These are phyloP conservation scores for Galaxea fascicularis DNA, from an alignment of 92 coral and sea anemone genomes.

Conservation along the genomic window DNA sequence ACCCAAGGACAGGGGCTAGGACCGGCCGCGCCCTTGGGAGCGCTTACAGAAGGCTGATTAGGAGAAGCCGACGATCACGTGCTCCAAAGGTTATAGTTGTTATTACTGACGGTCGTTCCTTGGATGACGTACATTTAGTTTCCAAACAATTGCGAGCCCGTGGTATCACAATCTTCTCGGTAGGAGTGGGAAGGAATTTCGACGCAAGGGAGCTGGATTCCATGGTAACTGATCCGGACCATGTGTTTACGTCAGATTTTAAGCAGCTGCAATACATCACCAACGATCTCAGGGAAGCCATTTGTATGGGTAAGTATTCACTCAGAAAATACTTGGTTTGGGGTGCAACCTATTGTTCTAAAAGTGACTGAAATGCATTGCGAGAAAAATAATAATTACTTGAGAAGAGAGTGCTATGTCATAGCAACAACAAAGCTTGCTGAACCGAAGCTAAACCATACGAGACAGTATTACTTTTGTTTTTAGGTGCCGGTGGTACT, in stretches of 20 bases:
- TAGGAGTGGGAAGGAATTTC: constrained; percentile 86
- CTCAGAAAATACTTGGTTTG: not conserved
- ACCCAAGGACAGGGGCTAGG: constrained; percentile 68
- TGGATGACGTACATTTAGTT: constrained; percentile 66
- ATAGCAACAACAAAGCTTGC: not conserved
- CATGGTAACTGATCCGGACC: constrained; percentile 72
- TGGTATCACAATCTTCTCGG: constrained; percentile 65
- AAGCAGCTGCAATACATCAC: constrained; percentile 81
- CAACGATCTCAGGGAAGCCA: constrained; percentile 73
- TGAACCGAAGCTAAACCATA: not conserved
- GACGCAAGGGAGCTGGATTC: constrained; percentile 71
- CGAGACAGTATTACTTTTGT: not conserved
- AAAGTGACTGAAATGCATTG: no score
- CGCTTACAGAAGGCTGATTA: constrained; percentile 42
- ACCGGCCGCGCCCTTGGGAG: constrained; percentile 66
- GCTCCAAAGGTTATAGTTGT: constrained; percentile 75
- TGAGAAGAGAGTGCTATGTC: no score
- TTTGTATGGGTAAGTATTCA: constrained; percentile 74
- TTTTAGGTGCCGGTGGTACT: constrained; percentile 73
- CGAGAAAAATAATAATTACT: no score
- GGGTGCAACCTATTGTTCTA: not conserved
- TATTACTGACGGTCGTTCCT: constrained; percentile 80
- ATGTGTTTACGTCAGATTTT: constrained; percentile 88
- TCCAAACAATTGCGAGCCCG: constrained; percentile 50
- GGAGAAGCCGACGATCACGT: constrained; percentile 35